Base-by-base conservation (phyloP, 1,140 invertebrate genomes). In the Chymomyza costata region DNA sequence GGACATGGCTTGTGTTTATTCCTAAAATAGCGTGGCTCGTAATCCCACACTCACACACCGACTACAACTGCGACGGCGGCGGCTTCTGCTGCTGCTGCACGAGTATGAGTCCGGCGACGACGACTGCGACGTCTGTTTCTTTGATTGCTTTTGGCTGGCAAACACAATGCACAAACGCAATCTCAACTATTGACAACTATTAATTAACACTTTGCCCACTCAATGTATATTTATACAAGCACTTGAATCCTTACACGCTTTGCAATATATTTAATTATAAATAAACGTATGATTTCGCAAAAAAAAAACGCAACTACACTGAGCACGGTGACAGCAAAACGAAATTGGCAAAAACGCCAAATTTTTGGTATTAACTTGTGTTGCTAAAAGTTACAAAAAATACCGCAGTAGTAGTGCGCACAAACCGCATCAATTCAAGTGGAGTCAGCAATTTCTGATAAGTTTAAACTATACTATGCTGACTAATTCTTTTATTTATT, bases 21-120 rank as follows among this genome's bases (percentile, higher is more conserved):
- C 58, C 58, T 61, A 61, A 61, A 56, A 60, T 60, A 60, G 52
- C 57, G 57, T 60, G 57, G n/a, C n/a, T 60, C 57, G 49, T 51
- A 32, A 32, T 41, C 38, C n/a, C n/a, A n/a, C n/a, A n/a, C n/a
- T n/a, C n/a, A n/a, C n/a, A 49, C 30, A 43, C 28, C 46, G 31
- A 50, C 49, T 14, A 58, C 50, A 18, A 44, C 49, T 7, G 30
- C 28, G 18, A 58, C 50, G 25, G 35, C 49, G 11, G 30, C 28
- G 8, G 35, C 21, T 41, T n/a, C n/a, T n/a, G n/a, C n/a, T n/a
- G n/a, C n/a, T n/a, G 43, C 30, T 51, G 21, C 46, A 57, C 39
- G 47, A 51, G 54, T 50, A 37, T 50, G 39, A 18, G 54, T 56
- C 54, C 39, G 47, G 38, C 53, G 37, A 41, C 37, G 17, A 31